These are phyloP conservation scores for Carlito syrichta DNA, from an alignment of 2,113 vertebrate species.

Conservation along the genomic window DNA sequence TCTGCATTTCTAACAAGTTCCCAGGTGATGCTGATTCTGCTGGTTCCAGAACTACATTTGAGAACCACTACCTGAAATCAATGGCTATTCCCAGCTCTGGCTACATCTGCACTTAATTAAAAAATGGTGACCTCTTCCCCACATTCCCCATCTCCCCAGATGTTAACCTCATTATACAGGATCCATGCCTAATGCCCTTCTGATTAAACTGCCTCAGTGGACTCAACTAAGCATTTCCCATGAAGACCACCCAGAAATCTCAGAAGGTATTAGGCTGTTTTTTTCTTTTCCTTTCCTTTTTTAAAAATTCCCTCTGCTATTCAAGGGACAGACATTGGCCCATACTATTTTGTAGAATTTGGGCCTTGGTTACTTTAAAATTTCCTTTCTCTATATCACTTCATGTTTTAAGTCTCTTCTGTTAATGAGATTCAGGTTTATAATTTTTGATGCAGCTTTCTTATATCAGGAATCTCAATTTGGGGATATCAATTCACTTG, in stretches of 20 bases:
- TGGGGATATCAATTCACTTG: neutral
- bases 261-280: neutral
- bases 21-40: neutral
- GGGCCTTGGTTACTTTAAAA: conserved; percentile 51
- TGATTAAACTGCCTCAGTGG: conserved; percentile 69
- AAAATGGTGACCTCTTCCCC: conserved; percentile 57
- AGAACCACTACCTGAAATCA: conserved; percentile 38
- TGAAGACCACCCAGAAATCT: conserved; percentile 75
- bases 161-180: conserved; percentile 68
- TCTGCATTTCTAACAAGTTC: conserved; percentile 34
- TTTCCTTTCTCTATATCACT: conserved; percentile 22
- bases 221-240: conserved; percentile 62
- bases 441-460: neutral
- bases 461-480: conserved; percentile 13
- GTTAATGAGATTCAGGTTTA: conserved; percentile 60
- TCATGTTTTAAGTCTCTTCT: conserved; percentile 46
- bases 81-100: neutral
- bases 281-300: neutral
- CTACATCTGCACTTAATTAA: conserved; percentile 68
- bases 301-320: neutral
- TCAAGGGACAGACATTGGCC: conserved; percentile 18
- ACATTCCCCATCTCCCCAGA: conserved; percentile 56
- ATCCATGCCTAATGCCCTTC: conserved; percentile 63
- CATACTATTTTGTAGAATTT: conserved; percentile 28
- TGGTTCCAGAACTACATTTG: neutral